phyloP scores from a whole-genome alignment of 2,888 invertebrate genomes.

The Plusia festucae region DNA sequence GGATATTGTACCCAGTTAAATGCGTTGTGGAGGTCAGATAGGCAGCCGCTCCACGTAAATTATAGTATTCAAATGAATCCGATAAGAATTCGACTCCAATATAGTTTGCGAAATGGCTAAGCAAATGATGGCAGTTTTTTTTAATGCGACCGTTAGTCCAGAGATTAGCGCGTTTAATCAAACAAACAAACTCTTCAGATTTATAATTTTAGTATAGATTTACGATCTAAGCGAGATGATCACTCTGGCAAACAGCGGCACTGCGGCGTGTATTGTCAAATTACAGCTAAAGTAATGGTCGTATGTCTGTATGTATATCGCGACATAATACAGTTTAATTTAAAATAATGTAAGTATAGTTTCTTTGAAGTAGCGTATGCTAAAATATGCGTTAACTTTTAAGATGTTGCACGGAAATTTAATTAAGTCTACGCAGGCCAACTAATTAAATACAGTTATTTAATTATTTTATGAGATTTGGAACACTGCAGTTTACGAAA shows the following conservation, averaged over 20 bases:
- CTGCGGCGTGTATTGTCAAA: conserved; percentile 61
- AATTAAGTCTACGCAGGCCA: neutral
- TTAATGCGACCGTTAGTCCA: too few relatives aligned
- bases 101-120: too few relatives aligned
- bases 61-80: too few relatives aligned
- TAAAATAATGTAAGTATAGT: conserved; percentile 26
- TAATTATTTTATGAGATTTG: neutral
- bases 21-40: too few relatives aligned
- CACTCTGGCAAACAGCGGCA: conserved; percentile 43
- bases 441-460: conserved; percentile 4
- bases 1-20: too few relatives aligned
- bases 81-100: too few relatives aligned
- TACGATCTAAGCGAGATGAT: conserved; percentile 17
- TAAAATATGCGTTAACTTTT: conserved; percentile 32
- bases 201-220: too few relatives aligned
- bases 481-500: neutral
- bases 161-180: too few relatives aligned
- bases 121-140: too few relatives aligned
- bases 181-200: too few relatives aligned
- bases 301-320: conserved; percentile 23
- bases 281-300: conserved; percentile 61
- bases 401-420: conserved; percentile 5
- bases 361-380: conserved; percentile 13
- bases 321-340: conserved; percentile 45
- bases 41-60: too few relatives aligned